Evolutionary conservation across 2,888 invertebrate species (phyloP).

Genomic region (Phortica magna): DNA sequence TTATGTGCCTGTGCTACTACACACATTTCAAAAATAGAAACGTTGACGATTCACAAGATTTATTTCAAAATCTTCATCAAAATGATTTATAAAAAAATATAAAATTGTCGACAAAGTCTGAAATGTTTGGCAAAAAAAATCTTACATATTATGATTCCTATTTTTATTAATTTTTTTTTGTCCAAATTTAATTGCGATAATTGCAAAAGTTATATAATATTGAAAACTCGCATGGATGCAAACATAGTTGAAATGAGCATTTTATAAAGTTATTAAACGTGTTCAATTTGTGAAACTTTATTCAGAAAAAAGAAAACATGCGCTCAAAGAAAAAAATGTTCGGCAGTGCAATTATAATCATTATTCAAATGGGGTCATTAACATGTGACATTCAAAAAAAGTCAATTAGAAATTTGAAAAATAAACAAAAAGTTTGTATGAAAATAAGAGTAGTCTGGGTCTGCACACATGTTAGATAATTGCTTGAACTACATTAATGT

Average conservation of each 20-base stretch:
- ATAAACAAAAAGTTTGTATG: background rate
- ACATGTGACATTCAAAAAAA: constrained; percentile 58
- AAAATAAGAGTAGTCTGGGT: background rate
- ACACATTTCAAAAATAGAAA: too few species aligned
- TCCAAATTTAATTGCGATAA: background rate
- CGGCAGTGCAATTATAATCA: constrained; percentile 48
- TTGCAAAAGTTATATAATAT: background rate
- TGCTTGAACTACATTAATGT: constrained; percentile 60
- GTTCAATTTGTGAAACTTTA: background rate
- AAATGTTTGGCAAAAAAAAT: too few species aligned
- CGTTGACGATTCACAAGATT: too few species aligned
- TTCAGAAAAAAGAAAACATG: background rate
- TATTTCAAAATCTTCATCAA: too few species aligned
- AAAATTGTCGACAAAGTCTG: too few species aligned
- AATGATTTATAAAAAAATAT: too few species aligned
- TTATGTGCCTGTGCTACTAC: background rate
- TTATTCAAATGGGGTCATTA: constrained; percentile 62
- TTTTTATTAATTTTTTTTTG: too few species aligned
- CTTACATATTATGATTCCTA: too few species aligned
- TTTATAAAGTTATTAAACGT: too few species aligned
- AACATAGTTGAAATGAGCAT: background rate
- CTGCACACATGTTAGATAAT: background rate
- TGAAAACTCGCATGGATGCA: background rate
- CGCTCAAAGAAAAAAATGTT: background rate
- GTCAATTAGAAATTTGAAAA: background rate